A percentile compares a stretch with the other conserved stretches of the same genome.
Evolutionary conservation across 2,888 invertebrate genomes (phyloP).

Genomic region (Polyommatus icarus): DNA sequence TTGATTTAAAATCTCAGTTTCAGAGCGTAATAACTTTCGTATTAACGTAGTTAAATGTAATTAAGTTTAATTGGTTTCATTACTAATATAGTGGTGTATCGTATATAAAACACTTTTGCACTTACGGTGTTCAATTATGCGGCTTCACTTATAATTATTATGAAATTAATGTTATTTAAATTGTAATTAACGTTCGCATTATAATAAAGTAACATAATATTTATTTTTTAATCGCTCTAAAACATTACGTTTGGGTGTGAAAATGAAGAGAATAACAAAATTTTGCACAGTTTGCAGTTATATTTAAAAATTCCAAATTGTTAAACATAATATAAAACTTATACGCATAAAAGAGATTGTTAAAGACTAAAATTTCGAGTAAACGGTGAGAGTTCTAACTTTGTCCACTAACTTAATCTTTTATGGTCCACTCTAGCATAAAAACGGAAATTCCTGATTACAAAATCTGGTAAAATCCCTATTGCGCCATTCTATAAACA

Average conservation of each 20-base stretch:
- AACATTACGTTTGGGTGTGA: too few relatives aligned
- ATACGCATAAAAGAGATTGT: neutral
- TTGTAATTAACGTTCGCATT: neutral
- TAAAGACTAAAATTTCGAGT: neutral
- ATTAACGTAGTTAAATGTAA: neutral
- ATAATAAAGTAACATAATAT: neutral
- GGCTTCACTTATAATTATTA: neutral
- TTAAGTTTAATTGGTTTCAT: slow-evolving; percentile 5
- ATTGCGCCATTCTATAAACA: slow-evolving; percentile 24
- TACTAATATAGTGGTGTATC: neutral
- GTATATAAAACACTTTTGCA: neutral
- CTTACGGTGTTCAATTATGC: neutral
- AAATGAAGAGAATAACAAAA: too few relatives aligned
- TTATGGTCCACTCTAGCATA: slow-evolving; percentile 12
- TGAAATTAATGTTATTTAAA: neutral
- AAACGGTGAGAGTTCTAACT: neutral
- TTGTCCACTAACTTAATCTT: slow-evolving; percentile 11
- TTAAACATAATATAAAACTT: neutral
- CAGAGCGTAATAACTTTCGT: neutral
- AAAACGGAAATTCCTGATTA: slow-evolving; percentile 21
- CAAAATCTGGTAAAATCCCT: slow-evolving; percentile 17
- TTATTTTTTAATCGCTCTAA: too few relatives aligned
- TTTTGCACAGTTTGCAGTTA: too few relatives aligned
- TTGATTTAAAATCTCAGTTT: neutral
- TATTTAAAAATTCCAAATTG: too few relatives aligned